Base-by-base conservation (phyloP, 2,113 vertebrate species). In the Eretmochelys imbricata region DNA sequence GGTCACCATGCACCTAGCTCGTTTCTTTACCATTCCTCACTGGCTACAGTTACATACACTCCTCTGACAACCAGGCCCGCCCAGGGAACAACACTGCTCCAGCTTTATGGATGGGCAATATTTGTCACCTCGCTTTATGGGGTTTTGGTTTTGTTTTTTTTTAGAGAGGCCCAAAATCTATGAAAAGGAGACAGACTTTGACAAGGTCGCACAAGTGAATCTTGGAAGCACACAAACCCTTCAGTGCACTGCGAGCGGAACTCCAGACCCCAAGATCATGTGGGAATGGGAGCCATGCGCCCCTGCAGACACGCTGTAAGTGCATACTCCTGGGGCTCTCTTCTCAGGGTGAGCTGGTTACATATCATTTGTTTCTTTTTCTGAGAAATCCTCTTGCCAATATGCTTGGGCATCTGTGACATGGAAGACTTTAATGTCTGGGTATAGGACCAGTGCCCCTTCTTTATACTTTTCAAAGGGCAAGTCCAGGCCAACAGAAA, bases 251-350 rank as follows among this genome's bases (percentile, higher is more conserved):
- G 98, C 95, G 3, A 97, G 93, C 0, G 99, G 98, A 38, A 93
- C 95, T 6, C 99, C 99, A 1, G 75, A 95, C 38, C 99, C 99
- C 0, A 94, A 17, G 79, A 97, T 99, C 4, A 96, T 94, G 80
- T 99, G 99, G 99, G 62, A 98, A 86, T 99, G 99, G 99, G 98
- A 99, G 84, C 98, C 99, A 16, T 99, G 99, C 97, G 87, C 29
- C 89, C 85, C 46, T 72, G 59, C 81, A 25, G 97, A 82, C 62
- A 90, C 54, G 0, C 49, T 94, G 97, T 98, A 97, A 98, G 98
- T 97, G 79, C 50, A 27, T 3, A 0, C 9, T 51, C 17, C 35
- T 54, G 54, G 42, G 55, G 53, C 75, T 59, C 53, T 49, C 9
- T 4, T 46, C 72, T 5, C 0, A 0, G 0, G 6, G 10, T 42